Conservation (phyloP, 2,113 vertebrate genomes). For the Okapia johnstoni region DNA sequence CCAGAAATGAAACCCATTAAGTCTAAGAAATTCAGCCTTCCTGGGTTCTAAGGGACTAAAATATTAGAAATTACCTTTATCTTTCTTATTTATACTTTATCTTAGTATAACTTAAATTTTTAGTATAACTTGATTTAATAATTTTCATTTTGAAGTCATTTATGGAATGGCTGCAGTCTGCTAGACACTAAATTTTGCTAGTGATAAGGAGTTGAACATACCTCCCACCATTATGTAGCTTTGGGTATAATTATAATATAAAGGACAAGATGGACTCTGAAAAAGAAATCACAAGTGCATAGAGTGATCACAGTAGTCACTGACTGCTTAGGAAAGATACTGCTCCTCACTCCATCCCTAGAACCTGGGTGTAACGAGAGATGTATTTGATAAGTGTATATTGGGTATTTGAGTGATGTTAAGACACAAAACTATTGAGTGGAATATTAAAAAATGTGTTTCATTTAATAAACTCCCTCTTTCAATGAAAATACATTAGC, state of each 20-base stretch:
- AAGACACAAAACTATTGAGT: background rate
- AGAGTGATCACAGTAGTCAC: background rate
- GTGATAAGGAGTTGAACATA: background rate
- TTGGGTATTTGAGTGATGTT: background rate
- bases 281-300: background rate
- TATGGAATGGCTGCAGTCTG: background rate
- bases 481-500: background rate
- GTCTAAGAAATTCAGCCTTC: background rate
- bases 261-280: background rate
- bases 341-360: background rate
- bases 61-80: background rate
- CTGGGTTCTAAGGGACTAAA: background rate
- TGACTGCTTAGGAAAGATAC: background rate
- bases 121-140: background rate
- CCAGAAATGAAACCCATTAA: background rate
- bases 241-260: background rate
- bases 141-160: background rate
- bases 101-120: background rate
- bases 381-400: background rate
- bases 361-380: background rate
- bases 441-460: background rate
- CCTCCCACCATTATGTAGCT: background rate
- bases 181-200: background rate
- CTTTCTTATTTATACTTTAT: background rate
- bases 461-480: background rate